Evolutionary conservation across 2,888 invertebrate species (phyloP).

Genomic region (Drosophila lacicola): DNA sequence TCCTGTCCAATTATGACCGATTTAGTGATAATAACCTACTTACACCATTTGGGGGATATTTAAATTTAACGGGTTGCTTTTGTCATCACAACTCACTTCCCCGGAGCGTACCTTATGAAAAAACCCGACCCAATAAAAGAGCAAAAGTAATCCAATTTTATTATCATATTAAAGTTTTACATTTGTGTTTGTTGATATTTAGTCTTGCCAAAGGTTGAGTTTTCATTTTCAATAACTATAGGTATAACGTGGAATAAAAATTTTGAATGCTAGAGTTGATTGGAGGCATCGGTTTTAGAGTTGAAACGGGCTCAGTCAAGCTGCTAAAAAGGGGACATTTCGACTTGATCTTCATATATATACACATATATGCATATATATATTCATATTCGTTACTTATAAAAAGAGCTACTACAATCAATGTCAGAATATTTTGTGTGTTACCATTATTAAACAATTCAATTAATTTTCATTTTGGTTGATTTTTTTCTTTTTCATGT

Average conservation of each 20-base stretch:
- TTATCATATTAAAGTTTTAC: constrained; percentile 50
- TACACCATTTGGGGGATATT: too few relatives aligned
- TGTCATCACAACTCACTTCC: too few relatives aligned
- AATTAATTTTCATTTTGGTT: constrained; percentile 35
- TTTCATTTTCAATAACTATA: constrained; percentile 38
- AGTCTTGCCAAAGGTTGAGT: constrained; percentile 49
- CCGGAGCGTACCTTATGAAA: background rate
- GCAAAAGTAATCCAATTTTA: constrained; percentile 13
- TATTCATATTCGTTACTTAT: constrained; percentile 44
- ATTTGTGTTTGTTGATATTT: constrained; percentile 56
- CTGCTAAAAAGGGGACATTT: constrained; percentile 52
- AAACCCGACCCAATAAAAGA: background rate
- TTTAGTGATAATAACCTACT: too few relatives aligned
- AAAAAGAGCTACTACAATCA: constrained; percentile 78
- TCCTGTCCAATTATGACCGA: too few relatives aligned
- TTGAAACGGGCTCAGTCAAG: constrained; percentile 62
- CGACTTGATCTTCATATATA: constrained; percentile 38
- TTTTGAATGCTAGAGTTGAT: constrained; percentile 70
- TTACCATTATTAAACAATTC: constrained; percentile 70
- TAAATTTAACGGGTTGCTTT: too few relatives aligned
- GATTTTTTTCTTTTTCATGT: constrained; percentile 20
- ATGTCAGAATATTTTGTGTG: constrained; percentile 65
- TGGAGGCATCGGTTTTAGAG: constrained; percentile 55
- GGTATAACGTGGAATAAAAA: constrained; percentile 74
- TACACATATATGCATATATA: constrained; percentile 13